A percentile compares a stretch with the other conserved stretches of the same genome.
These are phyloP conservation scores for Phaonia tiefii DNA, from an alignment of 2,888 invertebrate species.

Conservation along the genomic window DNA sequence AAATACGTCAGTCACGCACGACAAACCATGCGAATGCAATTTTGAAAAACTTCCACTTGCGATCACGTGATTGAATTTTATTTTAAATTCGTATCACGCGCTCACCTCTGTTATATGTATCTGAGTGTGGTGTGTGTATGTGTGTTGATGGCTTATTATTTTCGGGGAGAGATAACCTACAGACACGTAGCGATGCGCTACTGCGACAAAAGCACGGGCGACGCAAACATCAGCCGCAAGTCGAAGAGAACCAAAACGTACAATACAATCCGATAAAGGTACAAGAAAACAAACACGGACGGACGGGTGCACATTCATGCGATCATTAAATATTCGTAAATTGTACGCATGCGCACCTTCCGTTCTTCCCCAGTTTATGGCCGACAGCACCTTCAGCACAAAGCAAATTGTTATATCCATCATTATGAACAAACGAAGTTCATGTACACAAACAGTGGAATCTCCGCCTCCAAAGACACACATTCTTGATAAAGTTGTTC, in stretches of 20 bases:
- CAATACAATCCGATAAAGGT: slow-evolving; percentile 46
- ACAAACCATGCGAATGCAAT: too few species aligned
- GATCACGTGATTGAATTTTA: too few species aligned
- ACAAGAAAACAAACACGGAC: slow-evolving; percentile 11
- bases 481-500: too few species aligned
- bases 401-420: slow-evolving; percentile 18
- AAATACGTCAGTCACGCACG: too few species aligned
- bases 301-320: slow-evolving; percentile 3
- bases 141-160: slow-evolving; percentile 33
- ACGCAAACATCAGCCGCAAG: not conserved
- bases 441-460: too few species aligned
- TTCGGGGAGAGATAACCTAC: slow-evolving; percentile 54
- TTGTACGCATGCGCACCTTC: slow-evolving; percentile 54
- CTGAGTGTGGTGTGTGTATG: slow-evolving; percentile 58
- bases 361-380: slow-evolving; percentile 42
- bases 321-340: slow-evolving; percentile 58
- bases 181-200: slow-evolving; percentile 32
- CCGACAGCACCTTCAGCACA: not conserved
- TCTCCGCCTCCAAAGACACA: too few species aligned
- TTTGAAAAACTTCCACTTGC: too few species aligned
- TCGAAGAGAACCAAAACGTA: not conserved
- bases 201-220: slow-evolving; percentile 12
- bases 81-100: too few species aligned
- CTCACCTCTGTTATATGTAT: too few species aligned
- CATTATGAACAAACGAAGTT: not conserved